phyloP scores from a whole-genome alignment of 2,113 vertebrate species.

The Tonatia bakeri region DNA sequence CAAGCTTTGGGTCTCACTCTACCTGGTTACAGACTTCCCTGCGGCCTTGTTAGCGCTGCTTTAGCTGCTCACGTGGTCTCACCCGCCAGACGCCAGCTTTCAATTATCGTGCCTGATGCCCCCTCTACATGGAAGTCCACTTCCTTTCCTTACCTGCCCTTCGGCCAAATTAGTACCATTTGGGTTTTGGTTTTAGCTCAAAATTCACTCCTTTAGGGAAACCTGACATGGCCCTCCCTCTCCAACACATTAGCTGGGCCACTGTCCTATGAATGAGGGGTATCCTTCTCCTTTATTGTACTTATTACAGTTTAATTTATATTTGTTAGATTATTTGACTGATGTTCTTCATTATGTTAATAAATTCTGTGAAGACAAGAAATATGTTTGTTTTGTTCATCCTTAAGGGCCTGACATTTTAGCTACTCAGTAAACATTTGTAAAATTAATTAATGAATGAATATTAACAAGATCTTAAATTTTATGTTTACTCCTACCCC shows the following conservation, averaged over 20 bases:
- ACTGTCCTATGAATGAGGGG: neutral
- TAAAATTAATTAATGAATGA: conserved; percentile 16
- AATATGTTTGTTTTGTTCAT: neutral
- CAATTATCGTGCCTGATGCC: neutral
- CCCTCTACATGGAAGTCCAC: neutral
- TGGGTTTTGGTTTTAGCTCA: neutral
- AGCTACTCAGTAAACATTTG: neutral
- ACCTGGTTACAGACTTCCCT: neutral
- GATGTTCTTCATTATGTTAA: neutral
- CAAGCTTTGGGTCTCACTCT: neutral
- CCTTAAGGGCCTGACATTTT: neutral
- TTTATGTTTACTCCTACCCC: neutral
- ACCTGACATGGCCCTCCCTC: neutral
- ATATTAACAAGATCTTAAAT: neutral
- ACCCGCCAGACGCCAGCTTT: neutral
- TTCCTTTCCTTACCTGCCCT: neutral
- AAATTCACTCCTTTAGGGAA: neutral
- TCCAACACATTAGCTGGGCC: neutral
- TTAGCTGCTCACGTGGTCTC: neutral
- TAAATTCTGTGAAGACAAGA: neutral
- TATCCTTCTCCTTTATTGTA: neutral
- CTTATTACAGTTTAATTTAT: neutral
- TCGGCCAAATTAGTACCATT: neutral
- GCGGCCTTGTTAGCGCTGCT: neutral
- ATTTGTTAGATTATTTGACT: neutral